Conservation (phyloP, 1,140 invertebrate species). For the Solenopsis invicta region DNA sequence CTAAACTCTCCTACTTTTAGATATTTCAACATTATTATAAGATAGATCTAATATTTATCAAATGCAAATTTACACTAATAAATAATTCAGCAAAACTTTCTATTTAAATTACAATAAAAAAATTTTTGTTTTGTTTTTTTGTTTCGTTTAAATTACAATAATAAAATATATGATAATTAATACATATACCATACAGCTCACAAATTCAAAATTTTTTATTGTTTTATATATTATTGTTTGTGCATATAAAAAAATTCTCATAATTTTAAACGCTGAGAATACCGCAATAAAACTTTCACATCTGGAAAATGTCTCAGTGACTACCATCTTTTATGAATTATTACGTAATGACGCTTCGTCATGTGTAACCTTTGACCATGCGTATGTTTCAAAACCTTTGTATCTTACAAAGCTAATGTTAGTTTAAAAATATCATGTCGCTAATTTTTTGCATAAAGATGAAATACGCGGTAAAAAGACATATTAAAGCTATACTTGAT, state of each 20-base stretch:
- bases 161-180: background rate
- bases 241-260: background rate
- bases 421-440: background rate
- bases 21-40: background rate
- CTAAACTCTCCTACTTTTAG: background rate
- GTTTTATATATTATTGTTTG: background rate
- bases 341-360: slow-evolving; percentile 44
- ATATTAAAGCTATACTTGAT: background rate
- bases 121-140: too few relatives aligned
- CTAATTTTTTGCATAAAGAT: slow-evolving; percentile 12
- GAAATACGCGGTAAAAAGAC: background rate
- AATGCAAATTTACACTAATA: background rate
- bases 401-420: background rate
- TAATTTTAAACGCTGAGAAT: background rate
- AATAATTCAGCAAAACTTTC: slow-evolving; percentile 3
- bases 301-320: background rate
- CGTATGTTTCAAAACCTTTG: slow-evolving; percentile 10
- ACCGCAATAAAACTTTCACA: background rate
- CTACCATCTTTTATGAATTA: slow-evolving; percentile 33
- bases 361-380: slow-evolving; percentile 30
- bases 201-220: background rate
- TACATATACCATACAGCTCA: background rate
- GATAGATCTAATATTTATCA: background rate
- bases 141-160: too few relatives aligned
- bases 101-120: slow-evolving; percentile 4